A percentile compares a stretch with the other conserved stretches of the same genome.
Conservation (phyloP, 2,888 invertebrate species). For the Meteorus cinctellus region DNA sequence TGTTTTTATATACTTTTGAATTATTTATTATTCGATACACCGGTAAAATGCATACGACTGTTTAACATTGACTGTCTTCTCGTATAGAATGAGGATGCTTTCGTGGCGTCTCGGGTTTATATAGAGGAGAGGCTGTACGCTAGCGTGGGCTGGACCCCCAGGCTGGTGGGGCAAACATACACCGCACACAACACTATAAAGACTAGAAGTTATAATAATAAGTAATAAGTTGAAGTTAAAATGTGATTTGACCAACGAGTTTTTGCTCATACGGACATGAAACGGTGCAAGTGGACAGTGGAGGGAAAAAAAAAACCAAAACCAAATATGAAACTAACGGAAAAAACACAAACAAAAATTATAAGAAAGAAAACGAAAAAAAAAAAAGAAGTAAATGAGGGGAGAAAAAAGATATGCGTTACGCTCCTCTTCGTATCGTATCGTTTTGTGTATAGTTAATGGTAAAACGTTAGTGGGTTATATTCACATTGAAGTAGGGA, state of each 20-base stretch:
- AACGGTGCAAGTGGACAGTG: background rate
- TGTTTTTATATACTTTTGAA: no score
- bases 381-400: background rate
- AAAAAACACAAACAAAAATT: background rate
- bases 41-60: background rate
- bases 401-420: background rate
- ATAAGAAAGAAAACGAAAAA: background rate
- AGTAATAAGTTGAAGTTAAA: conserved; percentile 58
- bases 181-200: conserved; percentile 5
- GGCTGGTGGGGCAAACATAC: conserved; percentile 1
- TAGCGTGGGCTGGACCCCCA: conserved; percentile 53
- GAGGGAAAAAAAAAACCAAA: background rate
- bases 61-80: conserved; percentile 67
- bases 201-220: conserved; percentile 63
- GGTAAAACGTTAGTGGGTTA: background rate
- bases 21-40: background rate
- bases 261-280: background rate
- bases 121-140: conserved; percentile 63
- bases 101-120: conserved; percentile 68
- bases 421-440: background rate
- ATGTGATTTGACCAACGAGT: conserved; percentile 29
- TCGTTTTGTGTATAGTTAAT: background rate
- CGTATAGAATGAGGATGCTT: conserved; percentile 69
- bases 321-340: background rate
- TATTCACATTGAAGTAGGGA: background rate